Evolutionary conservation across 53 echinoderm and acorn worm species (phyloP).

Genomic region (Glandiceps talaboti): DNA sequence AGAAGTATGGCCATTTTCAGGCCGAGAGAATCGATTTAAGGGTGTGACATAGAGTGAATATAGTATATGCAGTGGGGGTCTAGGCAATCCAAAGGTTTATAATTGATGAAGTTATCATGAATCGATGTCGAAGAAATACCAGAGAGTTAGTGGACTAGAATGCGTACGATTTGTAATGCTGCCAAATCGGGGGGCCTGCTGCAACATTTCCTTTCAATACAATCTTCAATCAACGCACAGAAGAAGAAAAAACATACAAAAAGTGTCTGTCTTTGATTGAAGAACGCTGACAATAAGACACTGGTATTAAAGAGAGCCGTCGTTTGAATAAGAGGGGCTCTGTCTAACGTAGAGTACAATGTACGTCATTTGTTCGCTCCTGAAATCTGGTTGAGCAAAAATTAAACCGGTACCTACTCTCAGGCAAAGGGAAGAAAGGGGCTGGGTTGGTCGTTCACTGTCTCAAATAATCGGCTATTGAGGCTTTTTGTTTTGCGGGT

Average conservation of each 20-base stretch:
- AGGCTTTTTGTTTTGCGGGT: background rate
- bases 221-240: background rate
- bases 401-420: background rate
- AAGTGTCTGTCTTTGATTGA: background rate
- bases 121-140: background rate
- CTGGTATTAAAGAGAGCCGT: background rate
- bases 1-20: too few relatives aligned
- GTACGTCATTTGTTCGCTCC: background rate
- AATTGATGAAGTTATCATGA: too few relatives aligned
- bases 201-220: background rate
- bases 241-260: background rate
- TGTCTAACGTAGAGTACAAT: background rate
- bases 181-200: background rate
- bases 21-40: too few relatives aligned
- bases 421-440: background rate
- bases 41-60: too few relatives aligned
- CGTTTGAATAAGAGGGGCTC: background rate
- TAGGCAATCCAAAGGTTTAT: too few relatives aligned
- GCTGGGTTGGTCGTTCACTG: background rate
- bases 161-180: background rate
- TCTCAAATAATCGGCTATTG: background rate
- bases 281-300: background rate
- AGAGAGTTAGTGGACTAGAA: background rate
- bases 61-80: too few relatives aligned
- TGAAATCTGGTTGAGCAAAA: background rate